Evolutionary conservation across 2,113 vertebrate genomes (phyloP).

Genomic region (Aspidoscelis tigris): DNA sequence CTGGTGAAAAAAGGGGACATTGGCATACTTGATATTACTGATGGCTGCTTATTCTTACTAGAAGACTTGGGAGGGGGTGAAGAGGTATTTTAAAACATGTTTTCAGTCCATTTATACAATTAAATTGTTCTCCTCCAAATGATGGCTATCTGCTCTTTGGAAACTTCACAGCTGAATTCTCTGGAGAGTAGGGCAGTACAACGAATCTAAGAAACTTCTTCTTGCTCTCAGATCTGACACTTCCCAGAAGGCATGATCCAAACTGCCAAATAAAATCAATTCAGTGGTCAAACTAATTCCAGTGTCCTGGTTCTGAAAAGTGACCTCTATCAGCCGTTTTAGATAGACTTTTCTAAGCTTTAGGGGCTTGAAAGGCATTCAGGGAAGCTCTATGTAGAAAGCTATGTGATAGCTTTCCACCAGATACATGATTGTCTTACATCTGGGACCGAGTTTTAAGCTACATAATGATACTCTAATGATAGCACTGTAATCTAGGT

Average conservation of each 20-base stretch:
- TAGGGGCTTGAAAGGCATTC: slow-evolving; percentile 7
- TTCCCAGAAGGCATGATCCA: slow-evolving; percentile 27
- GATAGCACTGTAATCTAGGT: slow-evolving; percentile 7
- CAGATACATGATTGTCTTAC: neutral
- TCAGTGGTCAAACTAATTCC: slow-evolving; percentile 18
- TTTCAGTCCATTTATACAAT: slow-evolving; percentile 32
- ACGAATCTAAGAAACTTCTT: neutral
- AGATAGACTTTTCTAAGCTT: neutral
- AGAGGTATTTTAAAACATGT: slow-evolving; percentile 31
- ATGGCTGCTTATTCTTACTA: slow-evolving; percentile 26
- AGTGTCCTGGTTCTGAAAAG: slow-evolving; percentile 5
- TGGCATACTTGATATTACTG: neutral
- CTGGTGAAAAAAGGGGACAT: neutral
- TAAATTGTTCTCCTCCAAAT: slow-evolving; percentile 14
- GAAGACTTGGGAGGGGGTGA: slow-evolving; percentile 19
- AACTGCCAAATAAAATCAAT: slow-evolving; percentile 5
- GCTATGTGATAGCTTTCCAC: neutral
- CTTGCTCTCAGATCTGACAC: slow-evolving; percentile 12
- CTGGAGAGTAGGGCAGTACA: neutral
- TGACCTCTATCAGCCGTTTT: neutral
- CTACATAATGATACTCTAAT: slow-evolving; percentile 28
- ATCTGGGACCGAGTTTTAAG: slow-evolving; percentile 9
- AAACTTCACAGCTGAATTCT: slow-evolving; percentile 39
- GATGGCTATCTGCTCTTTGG: slow-evolving; percentile 20
- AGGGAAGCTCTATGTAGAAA: neutral